Conservation (phyloP, 2,888 invertebrate genomes). For the Koerneria pararmatus region DNA sequence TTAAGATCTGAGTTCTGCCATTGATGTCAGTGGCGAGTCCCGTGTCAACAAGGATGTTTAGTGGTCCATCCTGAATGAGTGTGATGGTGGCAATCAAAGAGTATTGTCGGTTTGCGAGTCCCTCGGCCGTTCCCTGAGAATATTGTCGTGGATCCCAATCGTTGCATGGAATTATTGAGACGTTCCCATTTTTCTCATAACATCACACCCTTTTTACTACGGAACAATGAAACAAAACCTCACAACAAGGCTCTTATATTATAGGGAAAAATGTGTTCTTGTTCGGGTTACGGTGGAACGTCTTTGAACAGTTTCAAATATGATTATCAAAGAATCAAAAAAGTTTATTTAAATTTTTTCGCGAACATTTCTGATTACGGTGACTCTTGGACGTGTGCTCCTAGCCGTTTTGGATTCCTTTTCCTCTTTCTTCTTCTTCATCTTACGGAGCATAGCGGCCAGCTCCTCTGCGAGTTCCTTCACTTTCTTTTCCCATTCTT, state of each 20-base stretch:
- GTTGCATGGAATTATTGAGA: too few relatives aligned
- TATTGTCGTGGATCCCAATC: not conserved
- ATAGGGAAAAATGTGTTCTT: too few relatives aligned
- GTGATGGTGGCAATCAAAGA: constrained; percentile 55
- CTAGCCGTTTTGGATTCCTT: constrained; percentile 19
- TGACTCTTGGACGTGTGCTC: constrained; percentile 23
- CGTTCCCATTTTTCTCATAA: too few relatives aligned
- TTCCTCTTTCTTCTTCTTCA: constrained; percentile 15
- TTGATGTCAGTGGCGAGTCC: constrained; percentile 57
- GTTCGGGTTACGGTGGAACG: constrained; percentile 1
- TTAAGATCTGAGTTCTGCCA: constrained; percentile 48
- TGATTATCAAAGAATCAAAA: too few relatives aligned
- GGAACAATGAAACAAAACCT: not conserved
- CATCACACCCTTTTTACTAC: too few relatives aligned
- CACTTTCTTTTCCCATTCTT: constrained; percentile 5
- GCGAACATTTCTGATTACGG: constrained; percentile 28
- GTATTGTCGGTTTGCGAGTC: constrained; percentile 45
- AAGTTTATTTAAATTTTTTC: too few relatives aligned
- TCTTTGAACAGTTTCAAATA: too few relatives aligned
- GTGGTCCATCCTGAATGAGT: constrained; percentile 43
- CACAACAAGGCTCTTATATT: not conserved
- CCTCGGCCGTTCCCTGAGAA: constrained; percentile 52
- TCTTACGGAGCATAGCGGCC: not conserved
- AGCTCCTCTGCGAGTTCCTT: not conserved
- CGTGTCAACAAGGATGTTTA: constrained; percentile 54